These are phyloP conservation scores for Maconellicoccus hirsutus DNA, from an alignment of 1,140 invertebrate genomes.

Conservation along the genomic window DNA sequence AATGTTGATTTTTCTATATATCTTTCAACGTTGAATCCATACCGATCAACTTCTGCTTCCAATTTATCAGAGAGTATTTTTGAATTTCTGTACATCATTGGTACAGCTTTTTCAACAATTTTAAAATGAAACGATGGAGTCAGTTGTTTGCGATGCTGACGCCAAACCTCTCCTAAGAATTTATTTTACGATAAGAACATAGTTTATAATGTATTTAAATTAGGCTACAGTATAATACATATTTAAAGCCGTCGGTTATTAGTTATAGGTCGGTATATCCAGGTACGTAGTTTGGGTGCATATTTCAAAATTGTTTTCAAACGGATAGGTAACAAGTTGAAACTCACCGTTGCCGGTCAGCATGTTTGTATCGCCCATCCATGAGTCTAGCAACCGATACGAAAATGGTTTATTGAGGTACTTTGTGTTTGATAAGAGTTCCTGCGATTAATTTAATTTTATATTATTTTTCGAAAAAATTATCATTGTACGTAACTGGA, in stretches of 20 bases:
- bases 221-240: too few species aligned
- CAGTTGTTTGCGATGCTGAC: conserved; percentile 61
- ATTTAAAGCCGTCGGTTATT: too few species aligned
- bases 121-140: conserved; percentile 86
- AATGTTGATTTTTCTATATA: conserved; percentile 1
- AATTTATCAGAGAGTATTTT: conserved; percentile 37
- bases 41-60: not conserved
- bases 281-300: too few species aligned
- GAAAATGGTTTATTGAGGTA: not conserved
- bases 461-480: too few species aligned
- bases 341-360: conserved; percentile 37
- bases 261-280: too few species aligned
- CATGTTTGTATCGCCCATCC: not conserved
- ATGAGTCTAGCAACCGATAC: not conserved
- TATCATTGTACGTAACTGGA: not conserved
- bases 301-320: too few species aligned
- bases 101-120: conserved; percentile 65
- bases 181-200: too few species aligned
- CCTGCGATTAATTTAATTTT: not conserved
- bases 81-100: conserved; percentile 53
- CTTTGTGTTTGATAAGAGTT: not conserved
- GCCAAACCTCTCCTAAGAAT: conserved; percentile 52
- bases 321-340: too few species aligned
- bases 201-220: too few species aligned
- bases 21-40: not conserved